These are phyloP conservation scores for Spodoptera littoralis DNA, from an alignment of 2,888 invertebrate species.

Conservation along the genomic window DNA sequence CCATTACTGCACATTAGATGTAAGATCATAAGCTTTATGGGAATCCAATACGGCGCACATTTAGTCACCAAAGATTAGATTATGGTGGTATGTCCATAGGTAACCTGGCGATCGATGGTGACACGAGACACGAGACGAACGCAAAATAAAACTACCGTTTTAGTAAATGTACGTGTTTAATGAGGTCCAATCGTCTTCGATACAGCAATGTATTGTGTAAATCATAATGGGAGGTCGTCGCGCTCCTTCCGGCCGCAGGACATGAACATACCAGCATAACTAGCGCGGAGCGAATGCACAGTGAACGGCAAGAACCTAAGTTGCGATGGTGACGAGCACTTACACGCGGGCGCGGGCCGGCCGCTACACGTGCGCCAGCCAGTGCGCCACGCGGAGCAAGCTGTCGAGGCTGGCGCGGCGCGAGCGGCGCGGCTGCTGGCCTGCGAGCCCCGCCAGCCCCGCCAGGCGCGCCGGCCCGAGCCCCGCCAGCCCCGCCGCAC, in stretches of 20 bases:
- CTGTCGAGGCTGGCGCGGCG: slow-evolving; percentile 28
- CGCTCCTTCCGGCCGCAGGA: slow-evolving; percentile 63
- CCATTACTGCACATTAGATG: slow-evolving; percentile 51
- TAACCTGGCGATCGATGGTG: slow-evolving; percentile 65
- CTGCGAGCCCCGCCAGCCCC: slow-evolving; percentile 21
- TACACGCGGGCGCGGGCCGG: slow-evolving; percentile 25
- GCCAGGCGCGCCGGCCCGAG: slow-evolving; percentile 24
- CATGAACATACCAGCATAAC: slow-evolving; percentile 86
- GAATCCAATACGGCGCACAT: slow-evolving; percentile 50
- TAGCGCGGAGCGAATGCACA: slow-evolving; percentile 60
- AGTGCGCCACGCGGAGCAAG: slow-evolving; percentile 42
- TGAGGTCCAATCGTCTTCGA: slow-evolving; percentile 81
- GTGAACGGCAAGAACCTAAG: slow-evolving; percentile 61
- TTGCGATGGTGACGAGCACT: slow-evolving; percentile 46
- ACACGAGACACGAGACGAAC: slow-evolving; percentile 57
- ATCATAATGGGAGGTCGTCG: slow-evolving; percentile 30
- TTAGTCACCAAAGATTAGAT: slow-evolving; percentile 65
- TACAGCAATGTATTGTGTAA: slow-evolving; percentile 62
- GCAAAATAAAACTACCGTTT: slow-evolving; percentile 82
- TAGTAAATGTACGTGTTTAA: slow-evolving; percentile 85
- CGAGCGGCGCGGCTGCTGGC: slow-evolving; percentile 12
- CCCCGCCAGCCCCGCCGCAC: slow-evolving; percentile 20
- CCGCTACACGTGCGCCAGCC: slow-evolving; percentile 44
- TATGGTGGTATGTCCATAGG: slow-evolving; percentile 85
- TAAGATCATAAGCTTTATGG: slow-evolving; percentile 51